Evolutionary conservation across 2,113 vertebrate genomes (phyloP).

Genomic region (Lamprologus ornatipinnis): DNA sequence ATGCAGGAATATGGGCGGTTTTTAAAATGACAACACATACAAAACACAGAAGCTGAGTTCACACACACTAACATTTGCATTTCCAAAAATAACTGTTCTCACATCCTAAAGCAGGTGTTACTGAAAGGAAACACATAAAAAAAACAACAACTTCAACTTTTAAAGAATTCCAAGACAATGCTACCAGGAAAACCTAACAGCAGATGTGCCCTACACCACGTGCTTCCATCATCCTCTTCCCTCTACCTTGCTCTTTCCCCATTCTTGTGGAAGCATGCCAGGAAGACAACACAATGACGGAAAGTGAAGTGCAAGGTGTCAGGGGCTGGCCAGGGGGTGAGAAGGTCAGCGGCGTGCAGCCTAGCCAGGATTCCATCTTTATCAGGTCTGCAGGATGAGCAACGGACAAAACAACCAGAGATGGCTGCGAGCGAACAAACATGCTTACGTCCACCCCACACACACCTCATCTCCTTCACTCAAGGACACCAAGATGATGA

Average conservation of each 20-base stretch:
- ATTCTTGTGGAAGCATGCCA: constrained; percentile 47
- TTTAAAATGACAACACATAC: neutral
- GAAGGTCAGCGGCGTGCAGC: constrained; percentile 42
- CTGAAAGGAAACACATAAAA: neutral
- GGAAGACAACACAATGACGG: constrained; percentile 69
- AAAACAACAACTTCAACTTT: neutral
- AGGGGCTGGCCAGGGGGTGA: neutral
- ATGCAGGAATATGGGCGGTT: neutral
- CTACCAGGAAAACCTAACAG: constrained; percentile 67
- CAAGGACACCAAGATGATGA: constrained; percentile 21
- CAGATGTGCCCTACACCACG: constrained; percentile 62
- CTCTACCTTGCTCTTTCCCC: constrained; percentile 9
- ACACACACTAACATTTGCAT: neutral
- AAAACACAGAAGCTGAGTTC: neutral
- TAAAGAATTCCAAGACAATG: constrained; percentile 56
- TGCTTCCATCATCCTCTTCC: constrained; percentile 44
- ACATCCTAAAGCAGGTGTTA: neutral
- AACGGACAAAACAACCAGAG: constrained; percentile 23
- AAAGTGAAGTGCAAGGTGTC: constrained; percentile 45
- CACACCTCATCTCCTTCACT: neutral
- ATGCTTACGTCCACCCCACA: neutral
- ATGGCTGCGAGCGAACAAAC: neutral
- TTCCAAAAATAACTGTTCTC: neutral
- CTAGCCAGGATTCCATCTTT: constrained; percentile 20
- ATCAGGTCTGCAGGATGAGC: constrained; percentile 49